Percentiles rank a stretch among this genome's conserved stretches.
phyloP scores from a whole-genome alignment of 2,797 vertebrate species.

The Molossus alvarezi region DNA sequence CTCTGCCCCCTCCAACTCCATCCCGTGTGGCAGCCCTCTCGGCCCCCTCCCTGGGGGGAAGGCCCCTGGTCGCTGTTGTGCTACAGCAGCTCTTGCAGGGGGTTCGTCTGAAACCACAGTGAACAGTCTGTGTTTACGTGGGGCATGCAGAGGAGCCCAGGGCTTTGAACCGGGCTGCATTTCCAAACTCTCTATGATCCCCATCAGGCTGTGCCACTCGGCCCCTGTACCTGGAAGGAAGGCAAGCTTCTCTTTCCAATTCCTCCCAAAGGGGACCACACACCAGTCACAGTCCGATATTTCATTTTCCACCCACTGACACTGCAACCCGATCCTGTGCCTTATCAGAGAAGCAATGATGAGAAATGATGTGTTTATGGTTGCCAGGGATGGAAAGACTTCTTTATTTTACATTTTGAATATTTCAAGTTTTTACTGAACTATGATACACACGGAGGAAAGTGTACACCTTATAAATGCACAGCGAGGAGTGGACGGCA shows the following conservation, averaged over 20 bases:
- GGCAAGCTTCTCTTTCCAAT: neutral
- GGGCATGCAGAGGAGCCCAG: slow-evolving; percentile 74
- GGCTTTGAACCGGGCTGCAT: slow-evolving; percentile 74
- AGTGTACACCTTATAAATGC: neutral
- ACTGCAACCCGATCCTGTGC: neutral
- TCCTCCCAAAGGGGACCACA: slow-evolving; percentile 80
- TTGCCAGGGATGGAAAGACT: neutral
- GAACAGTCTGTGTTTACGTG: slow-evolving; percentile 82
- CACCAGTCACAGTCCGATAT: slow-evolving; percentile 45
- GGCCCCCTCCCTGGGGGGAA: neutral
- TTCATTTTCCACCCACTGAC: neutral
- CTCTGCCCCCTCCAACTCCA: neutral
- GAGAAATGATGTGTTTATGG: neutral
- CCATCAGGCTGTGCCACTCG: slow-evolving; percentile 64
- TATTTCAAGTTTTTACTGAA: slow-evolving; percentile 26
- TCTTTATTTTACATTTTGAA: neutral
- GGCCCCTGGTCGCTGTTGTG: neutral
- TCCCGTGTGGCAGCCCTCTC: neutral
- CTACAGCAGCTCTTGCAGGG: slow-evolving; percentile 74
- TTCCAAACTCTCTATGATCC: slow-evolving; percentile 76
- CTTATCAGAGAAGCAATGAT: neutral
- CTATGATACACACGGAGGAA: neutral
- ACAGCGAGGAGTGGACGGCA: no score
- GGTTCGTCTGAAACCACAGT: slow-evolving; percentile 82
- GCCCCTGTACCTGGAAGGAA: slow-evolving; percentile 81